phyloP scores from a whole-genome alignment of 2,888 invertebrate species.

The Rotaria socialis region DNA sequence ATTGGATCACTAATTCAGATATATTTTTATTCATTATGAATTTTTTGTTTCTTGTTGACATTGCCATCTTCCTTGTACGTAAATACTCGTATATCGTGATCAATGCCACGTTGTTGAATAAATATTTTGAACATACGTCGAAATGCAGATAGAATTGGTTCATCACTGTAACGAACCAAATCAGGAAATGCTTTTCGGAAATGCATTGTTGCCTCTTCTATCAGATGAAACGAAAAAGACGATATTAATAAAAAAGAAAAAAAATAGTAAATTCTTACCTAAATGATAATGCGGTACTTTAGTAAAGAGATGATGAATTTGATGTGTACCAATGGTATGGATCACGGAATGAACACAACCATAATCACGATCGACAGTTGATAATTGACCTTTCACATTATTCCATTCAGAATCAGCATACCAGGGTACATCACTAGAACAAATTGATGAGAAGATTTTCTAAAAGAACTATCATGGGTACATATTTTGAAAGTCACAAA shows the following conservation, averaged over 20 bases:
- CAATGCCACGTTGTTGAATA: background rate
- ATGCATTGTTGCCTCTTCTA: conserved; percentile 45
- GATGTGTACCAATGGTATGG: conserved; percentile 55
- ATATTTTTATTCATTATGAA: background rate
- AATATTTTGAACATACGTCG: background rate
- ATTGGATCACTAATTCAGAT: background rate
- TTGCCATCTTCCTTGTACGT: background rate
- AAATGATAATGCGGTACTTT: conserved; percentile 56
- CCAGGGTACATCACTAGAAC: conserved; percentile 52
- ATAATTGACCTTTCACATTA: conserved; percentile 55
- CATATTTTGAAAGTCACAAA: too few relatives aligned
- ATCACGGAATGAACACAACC: conserved; percentile 54
- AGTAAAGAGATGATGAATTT: conserved; percentile 48
- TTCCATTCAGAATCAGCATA: conserved; percentile 53
- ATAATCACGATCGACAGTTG: conserved; percentile 55
- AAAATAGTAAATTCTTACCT: background rate
- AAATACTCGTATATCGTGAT: background rate
- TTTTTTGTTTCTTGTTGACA: background rate
- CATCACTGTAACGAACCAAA: conserved; percentile 12
- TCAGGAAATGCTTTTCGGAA: conserved; percentile 19
- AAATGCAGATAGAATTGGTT: background rate
- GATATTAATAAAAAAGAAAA: background rate
- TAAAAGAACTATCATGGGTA: too few relatives aligned
- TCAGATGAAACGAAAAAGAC: background rate
- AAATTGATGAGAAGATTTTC: background rate